Evolutionary conservation across 2,797 vertebrate species (phyloP), one percentile per base, ranked within the genome.

Genomic region (Synanceia verrucosa): DNA sequence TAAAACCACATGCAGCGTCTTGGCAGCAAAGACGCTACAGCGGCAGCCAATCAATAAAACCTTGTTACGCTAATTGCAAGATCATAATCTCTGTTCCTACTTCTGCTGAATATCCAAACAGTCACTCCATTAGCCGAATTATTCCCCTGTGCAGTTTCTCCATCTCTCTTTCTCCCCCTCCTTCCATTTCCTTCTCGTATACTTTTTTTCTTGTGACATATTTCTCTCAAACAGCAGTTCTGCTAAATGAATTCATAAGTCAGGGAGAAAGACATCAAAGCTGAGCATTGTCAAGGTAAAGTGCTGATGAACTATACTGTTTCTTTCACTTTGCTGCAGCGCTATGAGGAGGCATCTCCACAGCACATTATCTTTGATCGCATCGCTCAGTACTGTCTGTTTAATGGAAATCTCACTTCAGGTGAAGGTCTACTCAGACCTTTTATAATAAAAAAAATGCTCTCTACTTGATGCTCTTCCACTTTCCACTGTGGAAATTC

Each of bases 51-150:
- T 94, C 93, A 94, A 95, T 95, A 94, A 93, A 94, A 93, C 89
- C 93, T 93, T 93, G 93, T 94, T 94, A 94, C 92, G 76, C 92
- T 95, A 94, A 95, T 94, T 94, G 93, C 91, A 74, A 93, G 93
- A 94, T 94, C 93, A 94, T 94, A 94, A 95, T 95, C 93, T 93
- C 88, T 79, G 67, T 89, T 90, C 87, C 83, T 91, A 91, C 91
- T 88, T 94, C 90, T 92, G 90, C 92, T 89, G 93, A 92, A 93
- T 94, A 92, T 93, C 91, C 90, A 94, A 95, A 92, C 92, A 91
- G 90, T 88, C 83, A 89, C 83, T 93, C 92, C 93, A 94, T 95
- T 94, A 94, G 89, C 85, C 64, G 86, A 94, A 93, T 93, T 94
- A 93, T 94, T 93, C 91, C 90, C 88, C 82, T 59, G 86, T 86